Evolutionary conservation across 1,140 invertebrate genomes (phyloP).

Genomic region (Dendrolimus punctatus): DNA sequence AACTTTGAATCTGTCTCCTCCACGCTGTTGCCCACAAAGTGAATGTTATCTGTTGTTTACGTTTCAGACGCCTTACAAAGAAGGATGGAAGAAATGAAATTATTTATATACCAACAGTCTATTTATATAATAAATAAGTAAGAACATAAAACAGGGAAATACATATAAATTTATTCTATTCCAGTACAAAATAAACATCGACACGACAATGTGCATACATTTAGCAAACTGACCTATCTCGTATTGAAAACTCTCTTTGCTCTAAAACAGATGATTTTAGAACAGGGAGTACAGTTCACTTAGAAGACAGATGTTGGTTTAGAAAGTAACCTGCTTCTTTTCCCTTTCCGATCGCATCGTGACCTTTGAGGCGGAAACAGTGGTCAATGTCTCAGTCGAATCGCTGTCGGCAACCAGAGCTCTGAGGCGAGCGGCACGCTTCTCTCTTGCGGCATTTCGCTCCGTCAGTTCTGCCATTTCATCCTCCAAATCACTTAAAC

Average conservation of each 20-base stretch:
- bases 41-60: too few species aligned
- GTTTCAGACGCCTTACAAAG: too few species aligned
- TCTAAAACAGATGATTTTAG: constrained; percentile 19
- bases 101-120: constrained; percentile 1
- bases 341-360: constrained; percentile 52
- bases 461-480: constrained; percentile 74
- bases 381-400: constrained; percentile 27
- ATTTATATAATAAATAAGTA: constrained; percentile 29
- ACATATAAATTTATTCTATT: constrained; percentile 54
- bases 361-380: constrained; percentile 41
- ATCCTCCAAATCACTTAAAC: constrained; percentile 74
- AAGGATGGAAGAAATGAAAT: neutral
- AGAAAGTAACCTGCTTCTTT: constrained; percentile 68
- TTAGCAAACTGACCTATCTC: constrained; percentile 45
- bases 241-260: constrained; percentile 21
- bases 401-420: constrained; percentile 73
- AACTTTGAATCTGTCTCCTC: too few species aligned
- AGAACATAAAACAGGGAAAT: constrained; percentile 47
- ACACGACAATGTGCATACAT: constrained; percentile 45
- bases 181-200: constrained; percentile 57
- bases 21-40: too few species aligned
- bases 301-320: constrained; percentile 23
- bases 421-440: constrained; percentile 71
- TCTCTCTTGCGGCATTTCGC: constrained; percentile 72
- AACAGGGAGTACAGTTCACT: constrained; percentile 14